These are phyloP conservation scores for Pseudomyrmex sp. DNA, from an alignment of 1,140 invertebrate species.

Conservation along the genomic window DNA sequence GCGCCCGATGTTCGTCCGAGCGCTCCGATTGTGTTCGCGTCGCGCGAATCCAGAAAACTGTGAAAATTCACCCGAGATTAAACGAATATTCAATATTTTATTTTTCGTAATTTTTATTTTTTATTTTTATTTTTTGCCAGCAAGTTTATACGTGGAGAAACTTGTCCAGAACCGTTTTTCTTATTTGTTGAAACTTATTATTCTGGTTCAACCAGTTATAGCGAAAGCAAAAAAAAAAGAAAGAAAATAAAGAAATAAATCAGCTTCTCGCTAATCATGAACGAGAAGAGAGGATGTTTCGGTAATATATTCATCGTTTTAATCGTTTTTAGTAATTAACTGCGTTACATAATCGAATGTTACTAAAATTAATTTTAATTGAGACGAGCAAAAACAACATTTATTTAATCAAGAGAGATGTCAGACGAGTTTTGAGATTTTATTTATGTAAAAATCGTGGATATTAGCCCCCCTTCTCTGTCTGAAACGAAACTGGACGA, in stretches of 20 bases:
- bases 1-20: slow-evolving; percentile 3
- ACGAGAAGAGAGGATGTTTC: background rate
- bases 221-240: too few species aligned
- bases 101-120: too few species aligned
- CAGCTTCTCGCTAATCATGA: too few species aligned
- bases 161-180: background rate
- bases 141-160: too few species aligned
- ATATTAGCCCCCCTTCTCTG: background rate
- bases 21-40: slow-evolving; percentile 21
- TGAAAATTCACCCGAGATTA: background rate
- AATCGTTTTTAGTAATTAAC: background rate
- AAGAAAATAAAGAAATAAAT: too few species aligned
- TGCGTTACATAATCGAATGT: background rate
- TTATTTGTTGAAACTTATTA: background rate
- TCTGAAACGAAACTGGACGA: slow-evolving; percentile 4
- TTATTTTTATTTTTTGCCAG: too few species aligned
- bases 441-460: slow-evolving; percentile 37
- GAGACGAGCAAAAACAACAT: background rate
- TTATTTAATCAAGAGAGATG: background rate
- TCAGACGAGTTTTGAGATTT: slow-evolving; percentile 12
- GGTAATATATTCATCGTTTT: background rate
- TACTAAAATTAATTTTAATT: slow-evolving; percentile 12
- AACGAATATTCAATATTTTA: background rate
- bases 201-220: too few species aligned
- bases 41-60: background rate